Base-by-base conservation (phyloP, 2,113 vertebrate species). In the Podarcis raffonei region DNA sequence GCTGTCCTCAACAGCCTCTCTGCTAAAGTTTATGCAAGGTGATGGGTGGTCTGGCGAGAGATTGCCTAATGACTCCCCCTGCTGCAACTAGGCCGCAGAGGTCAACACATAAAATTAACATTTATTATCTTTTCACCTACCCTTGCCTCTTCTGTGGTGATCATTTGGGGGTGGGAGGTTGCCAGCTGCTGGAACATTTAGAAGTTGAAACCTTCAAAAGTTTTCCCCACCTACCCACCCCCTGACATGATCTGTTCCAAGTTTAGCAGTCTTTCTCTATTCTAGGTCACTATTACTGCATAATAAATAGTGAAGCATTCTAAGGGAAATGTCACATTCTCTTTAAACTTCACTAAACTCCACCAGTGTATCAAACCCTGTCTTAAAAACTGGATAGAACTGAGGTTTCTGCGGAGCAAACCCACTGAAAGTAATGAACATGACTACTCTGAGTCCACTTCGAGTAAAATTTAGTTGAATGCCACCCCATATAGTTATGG, bases 71-170 rank as follows among this genome's bases (percentile, higher is more conserved):
- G 62, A 57, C 39, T n/a, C 65, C 77, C 77, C 39, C 85, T 69
- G 76, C 76, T 42, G 22, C 39, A 87, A 30, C 18, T 32, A 69
- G 15, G 39, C 35, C 37, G 77, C 42, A 71, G 48, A 87, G 86
- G 77, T 87, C 86, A 87, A 80, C 77, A 72, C 85, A 59, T 87
- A 87, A 80, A 80, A 81, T 81, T 87, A 87, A 71, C 66, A 71
- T 71, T 68, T 80, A 80, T 87, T 81, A 69, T 80, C 86, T 87
- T 81, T 87, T 87, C 86, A 81, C 86, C 86, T 87, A 77, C 42
- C 42, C 42, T 87, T 87, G 86, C 86, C 66, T 87, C 75, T 87
- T 69, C 74, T n/a, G 12, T 37, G 35, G 35, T 74, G n/a, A 18
- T 86, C 72, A 32, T 78, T 65, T 18, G 11, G 57, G 59, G 4